phyloP scores from a whole-genome alignment of 2,888 invertebrate genomes.

The Lepidochitona cinerea region DNA sequence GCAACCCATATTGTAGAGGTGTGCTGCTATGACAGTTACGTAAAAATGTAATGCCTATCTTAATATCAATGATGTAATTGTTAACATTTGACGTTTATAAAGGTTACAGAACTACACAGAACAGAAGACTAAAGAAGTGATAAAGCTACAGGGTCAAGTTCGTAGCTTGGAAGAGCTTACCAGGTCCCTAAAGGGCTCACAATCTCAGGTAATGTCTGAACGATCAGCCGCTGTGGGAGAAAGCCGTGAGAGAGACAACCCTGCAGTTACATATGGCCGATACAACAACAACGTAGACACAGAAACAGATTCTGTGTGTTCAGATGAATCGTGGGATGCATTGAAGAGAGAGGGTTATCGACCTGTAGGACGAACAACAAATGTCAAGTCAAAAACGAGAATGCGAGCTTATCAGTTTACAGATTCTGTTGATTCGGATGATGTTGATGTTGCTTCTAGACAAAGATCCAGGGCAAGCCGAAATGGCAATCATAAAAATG shows the following conservation, averaged over 20 bases:
- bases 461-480: neutral
- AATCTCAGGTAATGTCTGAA: neutral
- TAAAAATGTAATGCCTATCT: too few species aligned
- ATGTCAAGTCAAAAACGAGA: neutral
- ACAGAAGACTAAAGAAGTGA: neutral
- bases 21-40: too few species aligned
- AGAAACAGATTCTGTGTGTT: neutral
- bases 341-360: neutral
- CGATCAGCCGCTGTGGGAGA: neutral
- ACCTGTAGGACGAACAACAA: neutral
- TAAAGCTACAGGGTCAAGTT: neutral
- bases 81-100: too few species aligned
- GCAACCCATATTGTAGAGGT: too few species aligned
- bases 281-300: neutral
- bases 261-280: neutral
- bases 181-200: neutral
- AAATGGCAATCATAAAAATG: neutral
- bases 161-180: neutral
- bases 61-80: too few species aligned
- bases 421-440: neutral
- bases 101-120: neutral
- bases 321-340: conserved; percentile 3
- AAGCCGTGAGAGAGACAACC: neutral
- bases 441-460: neutral
- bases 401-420: neutral